Evolutionary conservation across 2,113 vertebrate genomes (phyloP), one percentile per base, ranked within the genome.

Genomic region (Mola mola): DNA sequence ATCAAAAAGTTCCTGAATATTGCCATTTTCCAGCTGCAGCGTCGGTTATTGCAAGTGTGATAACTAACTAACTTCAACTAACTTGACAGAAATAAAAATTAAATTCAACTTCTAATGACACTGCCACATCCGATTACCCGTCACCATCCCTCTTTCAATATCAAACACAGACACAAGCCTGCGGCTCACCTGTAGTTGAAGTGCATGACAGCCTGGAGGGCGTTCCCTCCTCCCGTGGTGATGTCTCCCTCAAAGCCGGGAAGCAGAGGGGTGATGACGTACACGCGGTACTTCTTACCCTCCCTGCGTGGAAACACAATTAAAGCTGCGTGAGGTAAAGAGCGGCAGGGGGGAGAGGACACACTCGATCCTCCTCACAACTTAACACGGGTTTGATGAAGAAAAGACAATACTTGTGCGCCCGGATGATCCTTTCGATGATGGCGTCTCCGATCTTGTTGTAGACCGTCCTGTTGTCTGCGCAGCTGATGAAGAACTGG

Each of bases 221-320:
- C 95, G 0, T 89, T 97, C 2, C 97, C 96, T 64, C 97, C 97
- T 0, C 97, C 97, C 0, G 96, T 98, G 0, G 94, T 95, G 80
- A 99, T 98, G 89, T 99, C 97, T 8, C 96, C 97, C 80, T 99
- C 97, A 4, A 99, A 99, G 0, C 97, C 97, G 0, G 97, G 97
- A 66, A 99, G 91, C 79, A 99, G 90, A 0, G 97, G 97, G 25
- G 94, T 96, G 80, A 99, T 93, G 37, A 99, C 90, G 2, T 98
- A 99, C 21, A 98, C 97, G 0, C 97, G 94, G 75, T 92, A 99
- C 49, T 89, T 93, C 73, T 89, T 94, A 73, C 89, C 91, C 48
- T 95, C 96, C 89, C 97, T 98, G 80, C 11, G 25, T 15, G 2
- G 16, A 69, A 71, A 72, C 17, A 48, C 40, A 44, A 8, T 6